Evolutionary conservation across 2,888 invertebrate species (phyloP).

Genomic region (Schrankia costaestrigalis): DNA sequence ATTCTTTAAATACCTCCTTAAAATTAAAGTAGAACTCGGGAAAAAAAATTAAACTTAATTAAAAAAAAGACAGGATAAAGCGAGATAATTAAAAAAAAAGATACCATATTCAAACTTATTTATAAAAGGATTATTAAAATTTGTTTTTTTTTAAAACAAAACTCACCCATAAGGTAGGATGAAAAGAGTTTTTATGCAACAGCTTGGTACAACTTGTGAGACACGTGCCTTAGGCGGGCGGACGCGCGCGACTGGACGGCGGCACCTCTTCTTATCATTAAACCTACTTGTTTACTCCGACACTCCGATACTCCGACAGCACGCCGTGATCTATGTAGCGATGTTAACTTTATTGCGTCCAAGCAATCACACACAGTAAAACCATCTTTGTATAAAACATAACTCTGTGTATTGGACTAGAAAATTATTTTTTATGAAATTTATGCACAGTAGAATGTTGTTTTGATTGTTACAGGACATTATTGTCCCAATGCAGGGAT

Average conservation of each 20-base stretch:
- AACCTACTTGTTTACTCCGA: slow-evolving; percentile 64
- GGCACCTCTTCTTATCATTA: slow-evolving; percentile 63
- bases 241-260: slow-evolving; percentile 67
- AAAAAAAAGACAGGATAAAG: neutral
- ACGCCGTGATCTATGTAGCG: slow-evolving; percentile 61
- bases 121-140: slow-evolving; percentile 3
- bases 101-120: neutral
- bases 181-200: slow-evolving; percentile 18
- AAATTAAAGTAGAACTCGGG: neutral
- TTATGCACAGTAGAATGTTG: too few species aligned
- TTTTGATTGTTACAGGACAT: too few species aligned
- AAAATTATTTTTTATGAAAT: too few species aligned
- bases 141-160: neutral
- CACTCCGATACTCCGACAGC: slow-evolving; percentile 41
- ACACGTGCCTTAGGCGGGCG: slow-evolving; percentile 69
- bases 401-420: too few species aligned
- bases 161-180: slow-evolving; percentile 37
- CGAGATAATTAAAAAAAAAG: neutral
- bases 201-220: slow-evolving; percentile 25
- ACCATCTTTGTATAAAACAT: too few species aligned
- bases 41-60: neutral
- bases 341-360: slow-evolving; percentile 45
- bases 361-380: slow-evolving; percentile 29
- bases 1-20: too few species aligned
- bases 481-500: too few species aligned